Evolutionary conservation across 2,797 vertebrate genomes (phyloP), one percentile per base, ranked within the genome.

Genomic region (Scolopax bukidnonensis): DNA sequence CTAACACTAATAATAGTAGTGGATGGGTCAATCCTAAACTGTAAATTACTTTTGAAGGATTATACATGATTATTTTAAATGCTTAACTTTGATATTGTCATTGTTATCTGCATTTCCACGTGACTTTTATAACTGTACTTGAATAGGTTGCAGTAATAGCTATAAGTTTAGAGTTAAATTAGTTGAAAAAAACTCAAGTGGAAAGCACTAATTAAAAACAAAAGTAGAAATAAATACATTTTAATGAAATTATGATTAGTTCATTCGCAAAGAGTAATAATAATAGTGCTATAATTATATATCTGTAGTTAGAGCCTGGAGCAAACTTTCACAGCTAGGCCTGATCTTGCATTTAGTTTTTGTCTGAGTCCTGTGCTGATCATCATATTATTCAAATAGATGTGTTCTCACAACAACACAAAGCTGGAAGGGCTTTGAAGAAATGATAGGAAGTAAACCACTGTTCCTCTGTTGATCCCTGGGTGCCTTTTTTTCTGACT

Each of bases 151-250:
- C 33, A 80, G 70, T 91, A 95, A 91, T 92, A 95, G 47, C 40
- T 93, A 16, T 68, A 84, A 63, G n/a, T 91, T 95, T 93, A 81
- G n/a, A 61, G 23, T 85, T 94, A 94, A 92, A 96, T 96, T 94
- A 87, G 57, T 41, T 91, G 69, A 91, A 89, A 76, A 84, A 94
- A 90, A 56, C 51, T 87, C 10, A 96, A 92, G 20, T 90, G 33
- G 27, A 54, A 95, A 86, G n/a, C 84, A 96, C 70, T 96, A 94
- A 93, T 94, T 95, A 84, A 92, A 96, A 96, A n/a, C 12, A 61
- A 40, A 76, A n/a, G 12, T 68, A 53, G 36, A 73, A 78, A 87
- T 71, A 90, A 76, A 76, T 76, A 54, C 9, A 38, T 75, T 59
- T 13, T 70, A 51, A 68, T 84, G 12, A 76, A 84, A 70, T 84